These are phyloP conservation scores for Patiria pectinifera DNA, from an alignment of 53 echinoderm and acorn worm genomes.

Conservation along the genomic window DNA sequence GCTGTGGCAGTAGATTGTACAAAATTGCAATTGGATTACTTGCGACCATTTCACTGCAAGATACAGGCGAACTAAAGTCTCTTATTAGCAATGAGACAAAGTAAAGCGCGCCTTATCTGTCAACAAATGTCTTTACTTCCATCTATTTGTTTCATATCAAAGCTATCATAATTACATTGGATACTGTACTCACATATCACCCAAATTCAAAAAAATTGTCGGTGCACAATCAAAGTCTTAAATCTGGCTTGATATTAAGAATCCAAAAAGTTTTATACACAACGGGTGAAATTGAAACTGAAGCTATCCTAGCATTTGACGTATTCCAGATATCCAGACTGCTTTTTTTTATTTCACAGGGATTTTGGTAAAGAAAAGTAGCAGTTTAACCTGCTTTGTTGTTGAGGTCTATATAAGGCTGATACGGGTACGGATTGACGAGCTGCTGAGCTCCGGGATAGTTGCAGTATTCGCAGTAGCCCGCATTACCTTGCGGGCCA, in stretches of 20 bases:
- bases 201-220: neutral
- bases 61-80: neutral
- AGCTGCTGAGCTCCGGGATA: conserved; percentile 51
- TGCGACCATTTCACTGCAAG: neutral
- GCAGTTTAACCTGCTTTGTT: conserved; percentile 33
- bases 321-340: neutral
- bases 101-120: neutral
- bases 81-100: neutral
- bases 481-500: conserved; percentile 60
- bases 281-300: neutral
- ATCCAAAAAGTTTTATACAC: neutral
- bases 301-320: neutral
- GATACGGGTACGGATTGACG: conserved; percentile 47
- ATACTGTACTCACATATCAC: neutral
- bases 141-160: neutral
- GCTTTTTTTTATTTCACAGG: neutral
- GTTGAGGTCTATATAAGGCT: conserved; percentile 50
- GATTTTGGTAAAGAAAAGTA: no score
- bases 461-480: conserved; percentile 62
- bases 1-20: neutral
- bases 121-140: neutral
- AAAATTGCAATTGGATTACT: neutral
- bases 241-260: neutral
- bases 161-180: neutral
- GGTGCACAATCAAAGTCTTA: neutral